Conservation (phyloP, 1,140 invertebrate genomes). For the Drosophila ohnishii region DNA sequence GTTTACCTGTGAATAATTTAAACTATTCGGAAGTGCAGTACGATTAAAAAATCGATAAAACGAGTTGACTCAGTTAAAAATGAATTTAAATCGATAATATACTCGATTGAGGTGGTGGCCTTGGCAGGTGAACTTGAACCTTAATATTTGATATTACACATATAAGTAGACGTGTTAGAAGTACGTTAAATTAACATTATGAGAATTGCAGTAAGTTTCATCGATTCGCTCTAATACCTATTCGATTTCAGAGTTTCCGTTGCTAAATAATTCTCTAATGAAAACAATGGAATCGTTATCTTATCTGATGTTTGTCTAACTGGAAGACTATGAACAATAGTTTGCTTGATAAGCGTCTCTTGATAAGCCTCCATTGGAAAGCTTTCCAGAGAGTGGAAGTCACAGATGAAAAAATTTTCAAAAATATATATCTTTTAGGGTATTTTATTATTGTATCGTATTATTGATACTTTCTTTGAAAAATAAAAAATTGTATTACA, state of each 20-base stretch:
- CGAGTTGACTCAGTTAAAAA: conserved; percentile 62
- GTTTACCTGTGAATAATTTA: conserved; percentile 66
- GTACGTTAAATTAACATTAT: not conserved
- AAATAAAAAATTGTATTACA: not conserved
- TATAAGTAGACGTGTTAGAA: not conserved
- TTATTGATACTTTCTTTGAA: not conserved
- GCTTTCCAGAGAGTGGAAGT: conserved; percentile 21
- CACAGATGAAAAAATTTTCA: conserved; percentile 1
- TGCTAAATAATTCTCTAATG: conserved; percentile 51
- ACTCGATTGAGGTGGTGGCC: conserved; percentile 24
- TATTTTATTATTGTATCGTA: too few relatives aligned
- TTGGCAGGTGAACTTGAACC: conserved; percentile 42
- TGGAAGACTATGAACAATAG: conserved; percentile 49
- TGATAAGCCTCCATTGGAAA: conserved; percentile 53
- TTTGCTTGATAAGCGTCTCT: conserved; percentile 56
- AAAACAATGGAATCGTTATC: conserved; percentile 44
- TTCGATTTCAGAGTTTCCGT: conserved; percentile 29
- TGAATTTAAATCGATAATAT: conserved; percentile 60
- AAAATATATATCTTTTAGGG: too few relatives aligned
- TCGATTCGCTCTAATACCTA: conserved; percentile 6
- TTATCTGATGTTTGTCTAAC: conserved; percentile 66
- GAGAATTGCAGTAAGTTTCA: not conserved
- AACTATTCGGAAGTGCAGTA: conserved; percentile 42
- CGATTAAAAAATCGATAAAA: conserved; percentile 72
- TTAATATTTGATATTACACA: conserved; percentile 8